Base-by-base conservation (phyloP, 1,140 invertebrate genomes). In the Drosophila arawakana region DNA sequence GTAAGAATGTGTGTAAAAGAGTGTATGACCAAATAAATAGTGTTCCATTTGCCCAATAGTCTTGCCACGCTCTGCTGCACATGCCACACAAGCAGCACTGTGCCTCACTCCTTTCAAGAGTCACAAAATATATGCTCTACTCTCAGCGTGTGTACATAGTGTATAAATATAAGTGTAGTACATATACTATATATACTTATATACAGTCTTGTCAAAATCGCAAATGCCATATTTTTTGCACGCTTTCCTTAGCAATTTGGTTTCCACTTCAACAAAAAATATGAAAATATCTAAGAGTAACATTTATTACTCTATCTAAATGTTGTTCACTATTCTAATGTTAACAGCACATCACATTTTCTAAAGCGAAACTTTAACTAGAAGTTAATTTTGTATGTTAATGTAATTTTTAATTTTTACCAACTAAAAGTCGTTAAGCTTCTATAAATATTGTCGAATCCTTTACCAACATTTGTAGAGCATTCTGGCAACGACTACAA, bases 21-120 rank as follows among this genome's bases (percentile, higher is more conserved):
- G 25, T 30, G 25, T 30, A 30, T 21, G 18, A 21, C 65, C 76
- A 72, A 89, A 88, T 84, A 89, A 84, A 88, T 88, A 89, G 83
- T 89, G 63, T 61, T 70, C 80, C 37, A 89, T 78, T 83, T 74
- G 30, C 44, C 15, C 11, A 59, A 18, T 67, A 78, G 65, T 67
- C 61, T 67, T 81, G 65, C 71, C 61, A 86, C 76, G 82, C 83
- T 88, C 80, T 69, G 83, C 77, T 86, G 83, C 83, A 88, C 79
- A 86, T 86, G 80, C 59, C 57, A 71, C 74, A 81, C 39, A 18
- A 34, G n/a, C 37, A 11, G n/a, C 15, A 3, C 4, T 25, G 18
- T 58, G 67, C 66, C 70, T 55, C 25, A 25, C 21, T 13, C 15
- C 49, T 49, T 67, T 63, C 63, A 50, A 60, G 66, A 89, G 80